A percentile compares a stretch with the other conserved stretches of the same genome.
Conservation (phyloP, 2,113 vertebrate genomes). For the Xenotilapia longispinis region DNA sequence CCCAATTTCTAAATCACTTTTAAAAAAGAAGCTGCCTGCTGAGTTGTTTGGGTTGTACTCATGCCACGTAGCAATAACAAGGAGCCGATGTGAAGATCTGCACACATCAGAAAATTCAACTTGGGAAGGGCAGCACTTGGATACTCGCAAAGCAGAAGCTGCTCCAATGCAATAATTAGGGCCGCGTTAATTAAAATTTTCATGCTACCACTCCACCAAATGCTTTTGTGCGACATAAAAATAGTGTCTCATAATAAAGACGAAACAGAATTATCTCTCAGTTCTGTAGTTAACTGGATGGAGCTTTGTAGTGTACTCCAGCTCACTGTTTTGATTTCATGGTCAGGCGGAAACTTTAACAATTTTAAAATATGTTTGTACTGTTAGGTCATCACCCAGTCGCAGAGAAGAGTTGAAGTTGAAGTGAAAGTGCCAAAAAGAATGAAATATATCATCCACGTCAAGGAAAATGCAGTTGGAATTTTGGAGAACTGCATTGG, state of each 20-base stretch:
- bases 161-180: neutral
- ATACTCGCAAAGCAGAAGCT: neutral
- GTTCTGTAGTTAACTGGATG: neutral
- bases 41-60: conserved; percentile 7
- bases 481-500: neutral
- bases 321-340: neutral
- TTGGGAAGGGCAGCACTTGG: neutral
- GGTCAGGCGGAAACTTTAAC: neutral
- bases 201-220: neutral
- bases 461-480: neutral
- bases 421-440: neutral
- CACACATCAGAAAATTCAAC: conserved; percentile 5
- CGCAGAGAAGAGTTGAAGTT: neutral
- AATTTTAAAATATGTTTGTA: neutral
- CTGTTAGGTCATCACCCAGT: neutral
- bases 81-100: neutral
- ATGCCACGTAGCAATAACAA: neutral
- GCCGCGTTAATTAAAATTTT: neutral
- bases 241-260: no score
- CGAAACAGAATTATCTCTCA: neutral
- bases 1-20: conserved; percentile 23
- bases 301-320: neutral
- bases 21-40: neutral
- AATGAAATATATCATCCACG: neutral
- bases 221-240: neutral